A percentile compares a stretch with the other conserved stretches of the same genome.
These are phyloP conservation scores for Anisognathus igniventris DNA, from an alignment of 2,797 vertebrate genomes.

Conservation along the genomic window DNA sequence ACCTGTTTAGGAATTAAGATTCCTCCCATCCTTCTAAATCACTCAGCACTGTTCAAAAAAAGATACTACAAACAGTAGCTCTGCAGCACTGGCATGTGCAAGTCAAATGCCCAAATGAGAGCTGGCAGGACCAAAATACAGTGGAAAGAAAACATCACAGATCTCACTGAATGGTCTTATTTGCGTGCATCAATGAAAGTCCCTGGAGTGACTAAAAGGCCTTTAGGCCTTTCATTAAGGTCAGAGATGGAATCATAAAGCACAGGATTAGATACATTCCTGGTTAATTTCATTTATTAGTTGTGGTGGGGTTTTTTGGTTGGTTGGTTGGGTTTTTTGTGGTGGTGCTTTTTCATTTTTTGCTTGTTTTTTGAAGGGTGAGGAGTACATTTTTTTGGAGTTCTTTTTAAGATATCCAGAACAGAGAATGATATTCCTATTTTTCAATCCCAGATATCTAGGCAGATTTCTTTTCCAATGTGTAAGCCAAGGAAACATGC, in stretches of 20 bases:
- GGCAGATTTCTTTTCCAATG: not conserved
- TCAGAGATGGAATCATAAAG: not conserved
- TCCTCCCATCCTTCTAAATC: not conserved
- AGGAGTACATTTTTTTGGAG: fast-evolving
- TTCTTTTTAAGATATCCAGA: not conserved
- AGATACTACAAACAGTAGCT: not conserved
- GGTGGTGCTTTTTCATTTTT: not conserved
- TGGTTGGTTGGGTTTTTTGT: not conserved
- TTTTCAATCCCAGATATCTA: not conserved
- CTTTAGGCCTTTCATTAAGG: not conserved
- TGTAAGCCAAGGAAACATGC: not conserved
- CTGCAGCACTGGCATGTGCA: not conserved
- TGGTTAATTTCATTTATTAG: not conserved
- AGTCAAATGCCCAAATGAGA: not conserved
- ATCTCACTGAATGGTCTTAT: not conserved
- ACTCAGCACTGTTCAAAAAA: not conserved
- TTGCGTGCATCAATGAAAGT: not conserved
- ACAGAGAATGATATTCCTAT: not conserved
- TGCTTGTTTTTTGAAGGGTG: not conserved
- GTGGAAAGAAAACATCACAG: not conserved
- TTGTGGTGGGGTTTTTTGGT: too few relatives aligned
- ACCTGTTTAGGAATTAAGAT: not conserved
- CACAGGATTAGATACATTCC: not conserved
- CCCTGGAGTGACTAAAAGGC: not conserved
- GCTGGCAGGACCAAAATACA: not conserved